Conservation (phyloP, 2,888 invertebrate genomes). For the Calameuta filiformis region DNA sequence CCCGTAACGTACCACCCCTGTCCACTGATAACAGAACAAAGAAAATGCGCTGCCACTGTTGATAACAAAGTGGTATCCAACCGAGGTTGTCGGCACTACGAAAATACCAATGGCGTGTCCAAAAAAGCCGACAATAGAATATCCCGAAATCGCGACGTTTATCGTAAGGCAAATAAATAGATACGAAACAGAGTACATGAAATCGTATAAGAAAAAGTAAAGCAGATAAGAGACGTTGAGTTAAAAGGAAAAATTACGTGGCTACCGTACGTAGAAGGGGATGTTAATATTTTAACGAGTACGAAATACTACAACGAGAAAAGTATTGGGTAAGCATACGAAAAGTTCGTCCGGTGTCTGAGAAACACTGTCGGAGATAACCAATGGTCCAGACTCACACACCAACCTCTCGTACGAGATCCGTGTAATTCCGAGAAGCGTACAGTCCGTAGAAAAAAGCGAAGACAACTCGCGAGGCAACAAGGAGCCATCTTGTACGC, state of each 20-base stretch:
- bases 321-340: not conserved
- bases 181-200: not conserved
- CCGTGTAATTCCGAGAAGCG: slow-evolving; percentile 58
- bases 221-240: not conserved
- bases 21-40: slow-evolving; percentile 40
- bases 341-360: slow-evolving; percentile 28
- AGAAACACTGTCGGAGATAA: slow-evolving; percentile 50
- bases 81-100: slow-evolving; percentile 5
- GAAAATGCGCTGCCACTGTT: slow-evolving; percentile 24
- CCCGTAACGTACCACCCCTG: slow-evolving; percentile 28
- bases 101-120: not conserved
- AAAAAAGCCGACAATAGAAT: not conserved
- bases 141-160: not conserved
- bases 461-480: slow-evolving; percentile 19
- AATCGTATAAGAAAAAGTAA: not conserved
- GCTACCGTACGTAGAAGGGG: not conserved
- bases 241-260: not conserved
- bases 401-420: slow-evolving; percentile 38
- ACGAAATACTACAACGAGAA: not conserved
- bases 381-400: slow-evolving; percentile 43
- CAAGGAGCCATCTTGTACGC: not conserved
- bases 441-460: slow-evolving; percentile 58
- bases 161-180: not conserved
- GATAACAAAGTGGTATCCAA: slow-evolving; percentile 8
- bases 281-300: not conserved